phyloP scores from a whole-genome alignment of 2,113 vertebrate species.

The Heterocephalus glaber region DNA sequence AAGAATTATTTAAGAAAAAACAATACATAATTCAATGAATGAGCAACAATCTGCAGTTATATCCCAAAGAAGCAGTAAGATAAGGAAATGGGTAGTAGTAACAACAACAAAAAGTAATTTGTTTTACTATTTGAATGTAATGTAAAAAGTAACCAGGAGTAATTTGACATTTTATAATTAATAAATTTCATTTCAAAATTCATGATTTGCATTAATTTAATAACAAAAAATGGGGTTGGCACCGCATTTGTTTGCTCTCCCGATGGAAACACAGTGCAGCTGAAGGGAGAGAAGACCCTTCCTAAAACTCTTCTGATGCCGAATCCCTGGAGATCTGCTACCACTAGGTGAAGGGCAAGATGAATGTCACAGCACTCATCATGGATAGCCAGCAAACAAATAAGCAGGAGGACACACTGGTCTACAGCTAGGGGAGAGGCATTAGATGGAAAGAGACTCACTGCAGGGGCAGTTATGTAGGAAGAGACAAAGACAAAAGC shows the following conservation, averaged over 20 bases:
- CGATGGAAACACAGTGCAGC: background rate
- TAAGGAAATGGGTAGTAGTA: background rate
- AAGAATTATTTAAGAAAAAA: background rate
- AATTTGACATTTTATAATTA: slow-evolving; percentile 4
- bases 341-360: background rate
- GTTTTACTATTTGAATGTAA: background rate
- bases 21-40: background rate
- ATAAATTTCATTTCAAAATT: background rate
- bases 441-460: background rate
- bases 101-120: background rate
- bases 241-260: background rate
- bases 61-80: background rate
- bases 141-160: background rate
- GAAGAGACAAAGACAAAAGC: background rate
- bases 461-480: background rate
- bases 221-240: background rate
- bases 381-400: background rate
- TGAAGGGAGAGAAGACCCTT: background rate
- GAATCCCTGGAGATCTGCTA: background rate
- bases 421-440: background rate
- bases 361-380: background rate
- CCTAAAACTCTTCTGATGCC: background rate
- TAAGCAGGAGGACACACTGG: background rate
- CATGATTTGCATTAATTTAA: background rate
- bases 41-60: background rate